Conservation (phyloP, 2,113 vertebrate genomes). For the Rousettus leschenaultii region DNA sequence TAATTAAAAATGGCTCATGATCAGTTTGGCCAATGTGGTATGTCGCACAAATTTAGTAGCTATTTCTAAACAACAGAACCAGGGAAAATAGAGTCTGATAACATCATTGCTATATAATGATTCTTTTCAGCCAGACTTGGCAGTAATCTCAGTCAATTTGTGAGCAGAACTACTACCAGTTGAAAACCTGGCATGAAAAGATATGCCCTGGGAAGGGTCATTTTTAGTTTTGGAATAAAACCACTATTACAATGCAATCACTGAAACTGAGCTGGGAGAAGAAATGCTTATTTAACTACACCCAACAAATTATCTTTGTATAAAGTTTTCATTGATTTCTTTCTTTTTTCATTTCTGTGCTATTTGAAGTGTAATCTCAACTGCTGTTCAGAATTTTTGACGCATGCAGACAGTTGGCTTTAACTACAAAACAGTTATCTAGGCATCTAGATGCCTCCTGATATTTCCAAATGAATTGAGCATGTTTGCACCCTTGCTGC, state of each 20-base stretch:
- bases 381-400: neutral
- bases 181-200: constrained; percentile 22
- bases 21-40: neutral
- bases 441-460: neutral
- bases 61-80: constrained; percentile 11
- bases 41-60: neutral
- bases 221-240: neutral
- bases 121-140: constrained; percentile 5
- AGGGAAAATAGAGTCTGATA: neutral
- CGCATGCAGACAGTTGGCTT: neutral
- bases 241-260: neutral
- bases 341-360: neutral
- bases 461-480: neutral
- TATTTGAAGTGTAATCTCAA: neutral
- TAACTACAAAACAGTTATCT: neutral
- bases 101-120: neutral
- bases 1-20: neutral
- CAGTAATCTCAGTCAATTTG: constrained; percentile 15
- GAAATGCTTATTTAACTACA: neutral
- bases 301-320: neutral
- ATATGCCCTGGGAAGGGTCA: neutral
- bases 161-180: neutral
- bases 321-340: neutral
- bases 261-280: neutral
- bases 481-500: neutral